Conservation (phyloP, 2,113 vertebrate genomes). For the Hiodon alosoides region DNA sequence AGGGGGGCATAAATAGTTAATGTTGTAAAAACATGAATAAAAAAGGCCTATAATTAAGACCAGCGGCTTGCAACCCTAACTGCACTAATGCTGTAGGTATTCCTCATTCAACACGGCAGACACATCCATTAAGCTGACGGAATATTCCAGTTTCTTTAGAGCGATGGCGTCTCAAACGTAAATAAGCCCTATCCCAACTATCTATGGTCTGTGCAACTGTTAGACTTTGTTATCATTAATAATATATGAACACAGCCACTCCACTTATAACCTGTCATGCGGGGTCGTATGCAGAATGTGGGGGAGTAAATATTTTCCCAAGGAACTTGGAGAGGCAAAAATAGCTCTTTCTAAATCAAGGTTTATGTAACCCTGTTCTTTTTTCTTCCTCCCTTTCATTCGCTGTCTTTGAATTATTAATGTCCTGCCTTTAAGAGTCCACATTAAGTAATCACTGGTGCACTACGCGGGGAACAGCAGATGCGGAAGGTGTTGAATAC, state of each 20-base stretch:
- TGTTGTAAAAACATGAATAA: background rate
- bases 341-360: slow-evolving; percentile 20
- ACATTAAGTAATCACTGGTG: slow-evolving; percentile 8
- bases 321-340: slow-evolving; percentile 19
- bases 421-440: slow-evolving; percentile 20
- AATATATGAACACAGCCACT: slow-evolving; percentile 28
- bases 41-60: too few relatives aligned
- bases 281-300: background rate
- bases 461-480: background rate
- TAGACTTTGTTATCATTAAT: slow-evolving; percentile 29
- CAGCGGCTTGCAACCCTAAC: background rate
- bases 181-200: slow-evolving; percentile 3
- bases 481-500: slow-evolving; percentile 16
- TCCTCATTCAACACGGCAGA: background rate
- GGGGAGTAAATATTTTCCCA: slow-evolving; percentile 25
- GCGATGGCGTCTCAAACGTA: background rate
- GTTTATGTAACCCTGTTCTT: slow-evolving; percentile 26
- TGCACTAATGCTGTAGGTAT: background rate
- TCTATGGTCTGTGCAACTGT: background rate
- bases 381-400: background rate
- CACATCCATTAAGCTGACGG: slow-evolving; percentile 3
- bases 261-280: slow-evolving; percentile 14
- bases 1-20: slow-evolving; percentile 18
- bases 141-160: background rate
- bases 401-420: slow-evolving; percentile 30